Evolutionary conservation across 2,888 invertebrate species (phyloP).

Genomic region (Plebejus melissa): DNA sequence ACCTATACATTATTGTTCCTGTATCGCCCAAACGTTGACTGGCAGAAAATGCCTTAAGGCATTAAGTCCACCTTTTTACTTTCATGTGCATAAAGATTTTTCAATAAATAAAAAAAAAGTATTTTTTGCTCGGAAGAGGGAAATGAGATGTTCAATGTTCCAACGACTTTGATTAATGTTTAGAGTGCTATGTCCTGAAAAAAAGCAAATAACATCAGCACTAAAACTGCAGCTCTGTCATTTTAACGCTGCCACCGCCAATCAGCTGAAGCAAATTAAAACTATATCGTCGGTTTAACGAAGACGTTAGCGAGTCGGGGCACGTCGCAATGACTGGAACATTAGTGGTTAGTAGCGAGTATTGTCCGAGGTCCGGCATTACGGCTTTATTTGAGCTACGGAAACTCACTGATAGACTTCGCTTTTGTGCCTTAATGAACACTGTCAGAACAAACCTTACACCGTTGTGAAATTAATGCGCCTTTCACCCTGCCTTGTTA

Average conservation of each 20-base stretch:
- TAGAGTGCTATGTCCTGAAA: neutral
- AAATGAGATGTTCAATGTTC: neutral
- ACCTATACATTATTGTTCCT: no score
- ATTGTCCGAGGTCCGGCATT: slow-evolving; percentile 57
- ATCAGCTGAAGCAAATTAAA: slow-evolving; percentile 22
- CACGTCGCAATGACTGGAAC: slow-evolving; percentile 29
- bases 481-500: slow-evolving; percentile 59
- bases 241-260: slow-evolving; percentile 9
- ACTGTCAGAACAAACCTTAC: slow-evolving; percentile 67
- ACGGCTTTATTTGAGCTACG: slow-evolving; percentile 59
- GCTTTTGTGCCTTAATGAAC: slow-evolving; percentile 71
- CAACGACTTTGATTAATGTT: neutral
- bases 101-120: neutral
- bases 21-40: no score
- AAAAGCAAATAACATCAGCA: neutral
- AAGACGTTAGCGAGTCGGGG: slow-evolving; percentile 26
- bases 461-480: slow-evolving; percentile 57
- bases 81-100: no score
- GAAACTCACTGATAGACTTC: slow-evolving; percentile 67
- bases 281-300: slow-evolving; percentile 10
- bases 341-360: slow-evolving; percentile 30
- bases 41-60: no score
- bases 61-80: no score
- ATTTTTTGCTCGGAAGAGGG: neutral
- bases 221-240: neutral